Evolutionary conservation across 37 sponge, comb jelly and placozoan species (phyloP), one percentile per base, ranked within the genome.

Genomic region (Spongia lamella): DNA sequence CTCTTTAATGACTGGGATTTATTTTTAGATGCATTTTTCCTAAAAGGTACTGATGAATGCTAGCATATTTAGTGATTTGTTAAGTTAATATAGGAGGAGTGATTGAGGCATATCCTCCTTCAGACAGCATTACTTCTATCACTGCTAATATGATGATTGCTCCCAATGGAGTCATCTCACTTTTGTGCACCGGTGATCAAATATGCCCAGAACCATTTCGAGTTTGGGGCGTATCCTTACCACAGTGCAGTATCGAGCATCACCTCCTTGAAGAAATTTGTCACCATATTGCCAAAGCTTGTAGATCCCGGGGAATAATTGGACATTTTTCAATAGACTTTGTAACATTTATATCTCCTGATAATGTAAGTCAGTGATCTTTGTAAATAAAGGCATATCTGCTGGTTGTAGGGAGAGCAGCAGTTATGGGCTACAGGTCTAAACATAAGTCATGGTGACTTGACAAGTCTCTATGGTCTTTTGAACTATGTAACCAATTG

Each of bases 181-280:
- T 97, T 11, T 59, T 81, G 26, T 82, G 78, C 47, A 83, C 91
- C 14, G 78, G 79, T 17, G 99, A 97, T 47, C 99, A 97, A 67
- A 83, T 91, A 43, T 43, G 75, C 36, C 67, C 88, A 3, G 38
- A 58, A 36, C 86, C 80, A n/a, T 96, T 77, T 51, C 55, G 70
- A 56, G 84, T 86, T 49, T 93, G 93, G 93, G 97, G 93, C n/a
- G 76, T 85, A 52, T 90, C 93, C 56, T 60, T 89, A 7, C 99
- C 99, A 0, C 99, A 97, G 75, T 64, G 86, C 29, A 92, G 93
- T 31, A 79, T 97, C 0, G 56, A 79, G 17, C 93, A 88, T 0
- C 21, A 54, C 11, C 52, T 56, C 20, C 77, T 96, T 7, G 56
- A 67, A 39, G 43, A 61, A 11, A 60, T 62, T 1, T 81, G 58